Evolutionary conservation across 2,797 vertebrate genomes (phyloP), one percentile per base, ranked within the genome.

Genomic region (Gastrophryne carolinensis): DNA sequence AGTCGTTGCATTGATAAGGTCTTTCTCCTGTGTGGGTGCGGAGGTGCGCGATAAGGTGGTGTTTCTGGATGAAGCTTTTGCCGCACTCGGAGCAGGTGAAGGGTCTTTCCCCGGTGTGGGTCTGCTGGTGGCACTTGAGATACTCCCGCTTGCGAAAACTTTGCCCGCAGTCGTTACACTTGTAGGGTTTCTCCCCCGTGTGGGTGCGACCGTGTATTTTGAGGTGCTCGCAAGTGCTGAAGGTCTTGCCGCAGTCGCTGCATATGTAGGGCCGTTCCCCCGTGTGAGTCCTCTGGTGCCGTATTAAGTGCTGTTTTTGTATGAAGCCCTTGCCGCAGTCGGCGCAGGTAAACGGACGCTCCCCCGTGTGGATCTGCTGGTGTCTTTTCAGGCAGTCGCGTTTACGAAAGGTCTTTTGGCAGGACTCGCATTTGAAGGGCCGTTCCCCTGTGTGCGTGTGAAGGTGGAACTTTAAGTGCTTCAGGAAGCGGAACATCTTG

Each of bases 401-500:
- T 39, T 82, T 24, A 15, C 81, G 82, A 66, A 87, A 87, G 12
- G 81, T 83, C 80, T 87, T 83, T 8, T 84, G 83, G 2, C 85
- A 91, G 49, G 89, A 87, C 21, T 84, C 86, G 47, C 90, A 91
- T 56, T 89, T 85, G 81, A 89, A 91, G 72, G 89, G 90, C 68
- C 89, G 79, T 79, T 90, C 89, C 1, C 90, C 90, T 1, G 90
- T 88, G 84, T 90, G 90, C 83, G 91, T 91, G 82, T 89, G 85
- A 5, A 81, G 37, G 56, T 82, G 81, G 30, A 73, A 56, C 57
- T 75, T 72, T 71, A 81, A 62, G 68, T 50, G 80, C 63, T 71
- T 60, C 15, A 58, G 15, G 47, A 75, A 66, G 44, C 78, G 72
- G 53, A 79, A 75, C 3, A 37, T 79, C 30, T 79, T 75, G 41